Evolutionary conservation across 2,113 vertebrate genomes (phyloP), one percentile per base, ranked within the genome.

Genomic region (Pomatorhinus ruficollis): DNA sequence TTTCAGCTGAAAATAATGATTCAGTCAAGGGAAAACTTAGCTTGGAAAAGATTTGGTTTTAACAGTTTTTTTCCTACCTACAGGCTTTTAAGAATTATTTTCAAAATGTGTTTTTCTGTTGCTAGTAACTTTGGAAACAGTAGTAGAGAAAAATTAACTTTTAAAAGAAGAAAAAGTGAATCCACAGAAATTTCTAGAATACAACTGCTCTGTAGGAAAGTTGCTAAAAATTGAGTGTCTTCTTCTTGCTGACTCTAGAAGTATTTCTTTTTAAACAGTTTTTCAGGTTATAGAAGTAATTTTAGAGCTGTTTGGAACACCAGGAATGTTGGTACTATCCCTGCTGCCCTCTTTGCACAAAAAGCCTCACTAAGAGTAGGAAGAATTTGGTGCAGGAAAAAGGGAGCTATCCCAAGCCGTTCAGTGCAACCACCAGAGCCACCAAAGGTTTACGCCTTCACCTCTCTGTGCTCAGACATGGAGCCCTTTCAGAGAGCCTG

Each of bases 1-100:
- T 94, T 96, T 97, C 93, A 97, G 69, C 39, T 84, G 83, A 95
- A 96, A 96, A 90, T 78, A 96, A 80, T 0, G 21, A 87, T 89
- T 84, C 57, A 94, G 91, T 92, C 69, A 94, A 94, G 13, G 22
- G 33, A 92, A 92, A 77, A 1, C 42, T 78, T 87, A 56, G 33
- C 69, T 66, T 83, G 93, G 80, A 87, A 95, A 92, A 92, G 44
- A 66, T 63, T 77, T 77, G 15, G 15, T 66, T 92, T 90, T 83
- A 75, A 87, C 64, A 72, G 39, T 1, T 65, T 74, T 89, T 94
- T 94, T 69, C 63, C 44, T 93, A 66, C 17, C 27, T 64, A 57
- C 42, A 75, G 42, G n/a, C 6, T 92, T 95, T 89, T 49, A 87
- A 68, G 59, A 93, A 70, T 86, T 75, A 28, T 83, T 92, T 95